phyloP scores from a whole-genome alignment of 2,888 invertebrate species.

The Sarcophaga carnaria region DNA sequence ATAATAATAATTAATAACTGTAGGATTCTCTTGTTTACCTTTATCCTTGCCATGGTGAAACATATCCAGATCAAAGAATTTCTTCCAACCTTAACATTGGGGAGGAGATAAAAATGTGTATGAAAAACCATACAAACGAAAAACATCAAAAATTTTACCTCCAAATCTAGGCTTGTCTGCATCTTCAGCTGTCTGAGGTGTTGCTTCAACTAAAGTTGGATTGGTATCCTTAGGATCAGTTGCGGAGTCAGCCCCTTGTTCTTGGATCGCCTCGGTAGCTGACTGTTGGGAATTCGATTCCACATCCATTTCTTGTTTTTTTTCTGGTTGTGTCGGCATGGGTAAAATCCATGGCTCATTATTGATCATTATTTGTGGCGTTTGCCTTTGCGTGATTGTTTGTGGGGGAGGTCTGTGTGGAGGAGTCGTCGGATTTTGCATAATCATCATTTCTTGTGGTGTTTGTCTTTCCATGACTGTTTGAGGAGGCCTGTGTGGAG shows the following conservation, averaged over 20 bases:
- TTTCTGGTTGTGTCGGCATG: neutral
- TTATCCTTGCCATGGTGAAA: slow-evolving; percentile 67
- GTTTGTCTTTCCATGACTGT: slow-evolving; percentile 2
- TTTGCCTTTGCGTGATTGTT: neutral
- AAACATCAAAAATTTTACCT: slow-evolving; percentile 80
- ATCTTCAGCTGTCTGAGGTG: slow-evolving; percentile 74
- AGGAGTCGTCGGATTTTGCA: too few relatives aligned
- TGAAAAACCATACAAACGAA: slow-evolving; percentile 67
- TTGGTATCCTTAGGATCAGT: neutral
- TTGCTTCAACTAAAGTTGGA: slow-evolving; percentile 70
- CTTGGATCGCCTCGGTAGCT: neutral
- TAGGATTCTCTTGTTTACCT: slow-evolving; percentile 52
- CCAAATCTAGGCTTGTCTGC: slow-evolving; percentile 73
- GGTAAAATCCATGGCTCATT: too few relatives aligned
- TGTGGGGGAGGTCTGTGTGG: neutral
- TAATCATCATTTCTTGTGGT: neutral
- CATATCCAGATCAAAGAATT: slow-evolving; percentile 67
- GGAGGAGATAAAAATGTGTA: slow-evolving; percentile 57
- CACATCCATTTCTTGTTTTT: slow-evolving; percentile 18
- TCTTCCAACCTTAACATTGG: slow-evolving; percentile 55
- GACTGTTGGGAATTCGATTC: neutral
- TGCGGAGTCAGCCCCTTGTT: neutral
- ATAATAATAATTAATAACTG: slow-evolving; percentile 74
- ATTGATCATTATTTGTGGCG: too few relatives aligned
- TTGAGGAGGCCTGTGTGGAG: neutral